phyloP scores from a whole-genome alignment of 2,113 vertebrate species.

The Pterocles burchelli region DNA sequence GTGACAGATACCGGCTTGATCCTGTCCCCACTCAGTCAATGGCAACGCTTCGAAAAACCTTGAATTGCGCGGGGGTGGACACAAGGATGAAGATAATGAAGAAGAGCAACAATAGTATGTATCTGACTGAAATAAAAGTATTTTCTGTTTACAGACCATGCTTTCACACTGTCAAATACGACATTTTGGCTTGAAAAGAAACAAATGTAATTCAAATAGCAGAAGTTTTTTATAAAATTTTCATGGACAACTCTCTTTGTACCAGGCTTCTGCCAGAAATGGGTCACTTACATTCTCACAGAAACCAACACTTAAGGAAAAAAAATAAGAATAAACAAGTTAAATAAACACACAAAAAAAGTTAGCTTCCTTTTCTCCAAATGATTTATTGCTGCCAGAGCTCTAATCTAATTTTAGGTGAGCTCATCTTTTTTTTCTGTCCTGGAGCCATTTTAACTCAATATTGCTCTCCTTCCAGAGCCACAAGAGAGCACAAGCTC shows the following conservation, averaged over 20 bases:
- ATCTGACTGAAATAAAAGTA: background rate
- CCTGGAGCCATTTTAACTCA: slow-evolving; percentile 63
- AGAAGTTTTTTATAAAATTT: background rate
- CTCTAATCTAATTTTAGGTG: slow-evolving; percentile 64
- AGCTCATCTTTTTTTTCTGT: slow-evolving; percentile 59
- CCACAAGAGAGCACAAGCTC: slow-evolving; percentile 3
- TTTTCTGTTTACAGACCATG: background rate
- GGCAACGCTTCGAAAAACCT: background rate
- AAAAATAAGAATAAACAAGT: background rate
- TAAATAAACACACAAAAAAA: background rate
- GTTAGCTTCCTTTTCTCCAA: slow-evolving; percentile 11
- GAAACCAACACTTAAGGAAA: background rate
- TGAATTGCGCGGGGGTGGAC: background rate
- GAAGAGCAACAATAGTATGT: background rate
- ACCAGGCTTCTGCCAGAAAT: background rate
- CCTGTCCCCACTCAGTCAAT: background rate
- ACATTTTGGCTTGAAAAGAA: background rate
- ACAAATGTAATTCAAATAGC: background rate
- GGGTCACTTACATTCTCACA: background rate
- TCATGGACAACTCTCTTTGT: background rate
- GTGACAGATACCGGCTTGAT: background rate
- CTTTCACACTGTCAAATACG: background rate
- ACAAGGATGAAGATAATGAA: accelerated
- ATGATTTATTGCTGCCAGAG: slow-evolving; percentile 50
- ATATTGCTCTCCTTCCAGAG: slow-evolving; percentile 46